Evolutionary conservation across 2,888 invertebrate species (phyloP), one percentile per base, ranked within the genome.

Genomic region (Monochamus alternatus): DNA sequence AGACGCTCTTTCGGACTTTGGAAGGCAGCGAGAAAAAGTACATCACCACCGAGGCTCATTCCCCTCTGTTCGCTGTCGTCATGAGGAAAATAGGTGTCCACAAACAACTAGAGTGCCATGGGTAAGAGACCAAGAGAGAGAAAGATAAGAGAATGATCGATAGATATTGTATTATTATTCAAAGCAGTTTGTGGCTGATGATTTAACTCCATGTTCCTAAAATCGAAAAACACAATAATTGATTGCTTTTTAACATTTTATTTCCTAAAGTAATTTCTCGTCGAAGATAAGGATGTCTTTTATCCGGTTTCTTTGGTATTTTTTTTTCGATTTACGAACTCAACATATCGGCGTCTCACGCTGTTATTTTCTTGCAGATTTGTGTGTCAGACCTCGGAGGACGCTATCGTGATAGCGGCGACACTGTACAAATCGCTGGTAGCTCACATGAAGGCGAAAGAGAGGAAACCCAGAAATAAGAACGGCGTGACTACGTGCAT

Each of bases 331-430:
- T 38, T 38, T 38, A 7, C 5, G 4, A 38, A 38, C 7, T 0
- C 7, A 38, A 38, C 7, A 38, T 38, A 38, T 7, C 7, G 38
- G 0, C 7, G 7, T 38, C 38, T 38, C 38, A 7, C 38, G 5
- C 51, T 51, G 12, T 51, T n/a, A 9, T n/a, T 43, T 51, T 59
- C 65, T 73, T 72, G 4, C 73, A 87, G 87, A 63, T 97, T 97
- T 89, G 95, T 96, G 83, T 97, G 97, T 89, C 94, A 94, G 88
- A 94, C 94, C 84, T 94, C 96, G 47, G 96, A 97, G 89, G 97
- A 97, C 89, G 97, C 97, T 78, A 95, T 97, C 55, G 96, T 96
- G 0, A 95, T 97, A 83, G 97, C 97, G 12, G 97, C 97, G 64
- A 97, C 96, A 79, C 91, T 97, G 81, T 97, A 97, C 89, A 95